phyloP scores from a whole-genome alignment of 2,888 invertebrate genomes.

The Opisthograptis luteolata region DNA sequence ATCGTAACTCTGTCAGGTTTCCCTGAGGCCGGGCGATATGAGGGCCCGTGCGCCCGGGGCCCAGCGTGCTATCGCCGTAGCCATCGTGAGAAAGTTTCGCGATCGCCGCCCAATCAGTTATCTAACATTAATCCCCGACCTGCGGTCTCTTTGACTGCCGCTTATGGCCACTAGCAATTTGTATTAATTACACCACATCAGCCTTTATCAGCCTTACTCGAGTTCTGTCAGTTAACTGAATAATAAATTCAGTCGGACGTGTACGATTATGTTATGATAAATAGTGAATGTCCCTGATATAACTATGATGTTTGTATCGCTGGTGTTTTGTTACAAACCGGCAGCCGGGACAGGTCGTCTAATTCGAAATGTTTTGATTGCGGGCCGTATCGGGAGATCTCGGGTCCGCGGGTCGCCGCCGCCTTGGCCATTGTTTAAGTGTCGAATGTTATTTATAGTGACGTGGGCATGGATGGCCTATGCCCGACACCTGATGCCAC shows the following conservation, averaged over 20 bases:
- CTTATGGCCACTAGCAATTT: constrained; percentile 65
- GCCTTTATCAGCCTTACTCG: constrained; percentile 49
- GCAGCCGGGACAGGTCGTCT: constrained; percentile 52
- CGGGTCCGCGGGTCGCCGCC: constrained; percentile 54
- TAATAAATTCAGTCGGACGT: constrained; percentile 35
- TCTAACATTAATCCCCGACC: constrained; percentile 62
- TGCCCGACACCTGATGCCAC: constrained; percentile 68
- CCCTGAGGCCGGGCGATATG: constrained; percentile 41
- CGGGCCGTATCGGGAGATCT: constrained; percentile 58
- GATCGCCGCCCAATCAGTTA: constrained; percentile 67
- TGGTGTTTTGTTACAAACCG: constrained; percentile 47
- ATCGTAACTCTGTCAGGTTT: constrained; percentile 47
- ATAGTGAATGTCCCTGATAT: constrained; percentile 38
- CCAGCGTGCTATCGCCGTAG: constrained; percentile 48
- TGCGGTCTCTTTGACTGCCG: constrained; percentile 72
- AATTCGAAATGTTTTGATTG: constrained; percentile 60
- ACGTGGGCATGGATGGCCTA: constrained; percentile 47
- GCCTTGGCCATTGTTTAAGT: constrained; percentile 65
- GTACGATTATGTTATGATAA: constrained; percentile 38
- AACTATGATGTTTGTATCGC: constrained; percentile 43
- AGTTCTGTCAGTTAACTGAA: constrained; percentile 37
- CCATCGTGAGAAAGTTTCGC: constrained; percentile 77
- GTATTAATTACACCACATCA: constrained; percentile 69
- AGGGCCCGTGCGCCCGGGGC: constrained; percentile 42
- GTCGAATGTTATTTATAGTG: constrained; percentile 76